Conservation (phyloP, 1,140 invertebrate species). For the Platyura marginata region DNA sequence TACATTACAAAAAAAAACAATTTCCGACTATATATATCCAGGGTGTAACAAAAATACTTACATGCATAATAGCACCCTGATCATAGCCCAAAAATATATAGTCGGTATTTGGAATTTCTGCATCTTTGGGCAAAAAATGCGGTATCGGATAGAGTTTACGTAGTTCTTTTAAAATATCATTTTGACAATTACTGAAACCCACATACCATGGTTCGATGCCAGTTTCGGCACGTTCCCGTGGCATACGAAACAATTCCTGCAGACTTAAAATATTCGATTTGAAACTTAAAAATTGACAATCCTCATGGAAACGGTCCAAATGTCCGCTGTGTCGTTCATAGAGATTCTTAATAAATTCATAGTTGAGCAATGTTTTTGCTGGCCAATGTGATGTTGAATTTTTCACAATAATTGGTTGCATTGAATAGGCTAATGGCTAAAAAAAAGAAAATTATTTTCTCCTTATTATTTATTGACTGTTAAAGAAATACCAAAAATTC, state of each 20-base stretch:
- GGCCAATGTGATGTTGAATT: conserved; percentile 57
- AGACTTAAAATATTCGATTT: conserved; percentile 65
- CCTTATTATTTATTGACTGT: neutral
- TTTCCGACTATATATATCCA: neutral
- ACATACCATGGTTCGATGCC: conserved; percentile 66
- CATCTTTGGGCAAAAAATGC: conserved; percentile 71
- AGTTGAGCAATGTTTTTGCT: conserved; percentile 49
- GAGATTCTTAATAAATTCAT: conserved; percentile 55
- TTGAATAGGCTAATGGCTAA: conserved; percentile 51
- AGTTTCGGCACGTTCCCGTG: conserved; percentile 39
- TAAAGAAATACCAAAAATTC: conserved; percentile 34
- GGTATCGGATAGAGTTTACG: conserved; percentile 62
- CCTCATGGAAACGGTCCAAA: conserved; percentile 46
- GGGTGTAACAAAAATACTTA: too few relatives aligned
- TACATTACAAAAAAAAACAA: conserved; percentile 6
- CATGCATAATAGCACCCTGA: conserved; percentile 83
- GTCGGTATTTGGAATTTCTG: conserved; percentile 76
- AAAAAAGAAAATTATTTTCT: conserved; percentile 6
- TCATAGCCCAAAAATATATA: conserved; percentile 90
- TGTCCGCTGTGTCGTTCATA: conserved; percentile 45
- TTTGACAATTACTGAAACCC: conserved; percentile 84
- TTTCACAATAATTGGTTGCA: conserved; percentile 64
- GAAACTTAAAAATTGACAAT: conserved; percentile 82
- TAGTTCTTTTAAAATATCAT: conserved; percentile 50
- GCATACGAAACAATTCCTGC: conserved; percentile 62